A percentile compares a stretch with the other conserved stretches of the same genome.
phyloP scores from a whole-genome alignment of 2,113 vertebrate genomes.

The Danionella cerebrum region DNA sequence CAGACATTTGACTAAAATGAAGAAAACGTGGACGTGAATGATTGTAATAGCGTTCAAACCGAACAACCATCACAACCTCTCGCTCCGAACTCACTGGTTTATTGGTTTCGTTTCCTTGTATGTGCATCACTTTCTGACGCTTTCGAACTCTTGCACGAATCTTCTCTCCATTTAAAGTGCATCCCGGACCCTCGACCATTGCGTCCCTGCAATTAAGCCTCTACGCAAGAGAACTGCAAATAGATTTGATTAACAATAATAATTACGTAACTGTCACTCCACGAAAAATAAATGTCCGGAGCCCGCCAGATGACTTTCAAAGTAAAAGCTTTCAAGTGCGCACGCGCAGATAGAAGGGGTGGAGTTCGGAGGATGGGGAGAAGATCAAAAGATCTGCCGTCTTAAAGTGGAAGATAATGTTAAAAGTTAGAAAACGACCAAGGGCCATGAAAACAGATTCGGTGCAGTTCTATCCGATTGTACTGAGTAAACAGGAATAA shows the following conservation, averaged over 20 bases:
- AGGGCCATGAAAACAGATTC: too few species aligned
- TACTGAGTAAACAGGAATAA: too few species aligned
- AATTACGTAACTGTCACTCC: too few species aligned
- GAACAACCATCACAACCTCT: too few species aligned
- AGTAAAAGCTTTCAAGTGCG: conserved; percentile 48
- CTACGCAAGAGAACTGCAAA: neutral
- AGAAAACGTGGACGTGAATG: neutral
- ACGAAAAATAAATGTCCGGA: neutral
- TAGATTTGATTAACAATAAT: neutral
- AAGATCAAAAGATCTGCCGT: too few species aligned
- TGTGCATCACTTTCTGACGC: conserved; percentile 65
- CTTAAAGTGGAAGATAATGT: too few species aligned
- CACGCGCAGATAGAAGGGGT: too few species aligned
- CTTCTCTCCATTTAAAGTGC: conserved; percentile 72
- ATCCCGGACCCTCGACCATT: conserved; percentile 90
- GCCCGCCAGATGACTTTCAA: conserved; percentile 48
- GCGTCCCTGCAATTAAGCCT: too few species aligned
- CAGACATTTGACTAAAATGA: conserved; percentile 28
- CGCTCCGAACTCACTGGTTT: conserved; percentile 17
- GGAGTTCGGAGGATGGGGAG: too few species aligned
- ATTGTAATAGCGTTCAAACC: too few species aligned
- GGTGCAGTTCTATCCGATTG: too few species aligned
- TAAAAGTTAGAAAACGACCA: too few species aligned
- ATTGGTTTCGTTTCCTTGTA: conserved; percentile 46
- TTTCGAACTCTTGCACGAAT: conserved; percentile 64